Evolutionary conservation across 2,888 invertebrate genomes (phyloP).

Genomic region (Clanis bilineata): DNA sequence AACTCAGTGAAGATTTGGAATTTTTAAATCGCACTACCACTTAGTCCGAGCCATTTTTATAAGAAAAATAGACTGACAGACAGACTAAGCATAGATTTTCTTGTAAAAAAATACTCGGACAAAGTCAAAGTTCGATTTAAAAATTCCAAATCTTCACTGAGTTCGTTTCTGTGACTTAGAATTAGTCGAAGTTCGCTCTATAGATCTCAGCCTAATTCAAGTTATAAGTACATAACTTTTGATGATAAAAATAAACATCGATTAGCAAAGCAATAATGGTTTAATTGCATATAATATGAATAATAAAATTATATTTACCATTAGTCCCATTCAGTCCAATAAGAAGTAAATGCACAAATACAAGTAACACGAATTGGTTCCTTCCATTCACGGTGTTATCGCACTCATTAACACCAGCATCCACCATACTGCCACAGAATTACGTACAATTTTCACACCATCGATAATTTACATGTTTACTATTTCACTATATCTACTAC

Average conservation of each 20-base stretch:
- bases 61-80: too few species aligned
- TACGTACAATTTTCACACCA: constrained; percentile 67
- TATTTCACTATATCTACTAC: constrained; percentile 48
- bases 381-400: constrained; percentile 77
- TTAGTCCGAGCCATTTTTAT: too few species aligned
- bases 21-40: too few species aligned
- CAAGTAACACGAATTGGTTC: constrained; percentile 78
- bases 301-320: constrained; percentile 59
- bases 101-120: too few species aligned
- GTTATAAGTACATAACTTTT: too few species aligned
- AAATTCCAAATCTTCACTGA: too few species aligned
- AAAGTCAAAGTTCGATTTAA: too few species aligned
- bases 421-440: constrained; percentile 79
- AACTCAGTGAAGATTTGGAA: too few species aligned
- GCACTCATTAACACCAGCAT: constrained; percentile 79
- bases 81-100: too few species aligned
- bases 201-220: too few species aligned
- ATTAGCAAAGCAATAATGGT: not conserved
- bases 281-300: not conserved
- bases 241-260: not conserved
- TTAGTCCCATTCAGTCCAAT: constrained; percentile 79
- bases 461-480: constrained; percentile 72
- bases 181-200: too few species aligned
- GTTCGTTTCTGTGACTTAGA: too few species aligned
- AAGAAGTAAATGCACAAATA: constrained; percentile 78